Evolutionary conservation across 2,888 invertebrate species (phyloP), one percentile per base, ranked within the genome.

Genomic region (Cephalotes varians): DNA sequence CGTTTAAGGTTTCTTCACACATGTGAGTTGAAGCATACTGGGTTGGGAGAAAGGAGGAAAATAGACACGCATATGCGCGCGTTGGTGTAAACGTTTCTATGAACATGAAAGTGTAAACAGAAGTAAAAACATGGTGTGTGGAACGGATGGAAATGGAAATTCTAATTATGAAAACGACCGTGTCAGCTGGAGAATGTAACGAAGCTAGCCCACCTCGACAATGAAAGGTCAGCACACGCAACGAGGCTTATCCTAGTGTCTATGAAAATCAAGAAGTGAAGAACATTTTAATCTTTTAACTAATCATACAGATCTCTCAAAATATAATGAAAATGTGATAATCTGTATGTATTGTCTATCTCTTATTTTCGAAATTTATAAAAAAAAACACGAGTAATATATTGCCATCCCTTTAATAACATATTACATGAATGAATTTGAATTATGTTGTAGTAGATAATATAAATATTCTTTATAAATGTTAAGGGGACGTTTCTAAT

Each of bases 101-200:
- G n/a, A 18, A 56, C 77, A 77, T 69, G 69, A 77, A 77, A 56
- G 44, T 69, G 69, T 77, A 77, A 77, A 77, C 77, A 77, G 77
- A 77, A 77, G 77, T 76, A 77, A 77, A 69, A 77, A 77, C 44
- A 77, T 31, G 15, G 21, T 18, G 65, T 51, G 65, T n/a, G 9
- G 40, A 65, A 44, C 31, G 69, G 69, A 69, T 69, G 77, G 44
- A 77, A 77, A 77, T 69, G 69, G 69, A 56, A 77, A 77, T 77
- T 77, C 34, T 77, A 77, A 77, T 77, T 77, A 77, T 44, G 69
- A 40, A 77, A 77, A 77, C 56, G 69, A 44, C 54, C 56, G 54
- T 77, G 77, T 77, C 69, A 77, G 77, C 77, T 77, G 69, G 21
- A 31, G 44, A 56, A 56, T 18, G 21, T 67, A 77, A 67, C 77